phyloP scores from a whole-genome alignment of 2,113 vertebrate species.

The Procapra przewalskii region DNA sequence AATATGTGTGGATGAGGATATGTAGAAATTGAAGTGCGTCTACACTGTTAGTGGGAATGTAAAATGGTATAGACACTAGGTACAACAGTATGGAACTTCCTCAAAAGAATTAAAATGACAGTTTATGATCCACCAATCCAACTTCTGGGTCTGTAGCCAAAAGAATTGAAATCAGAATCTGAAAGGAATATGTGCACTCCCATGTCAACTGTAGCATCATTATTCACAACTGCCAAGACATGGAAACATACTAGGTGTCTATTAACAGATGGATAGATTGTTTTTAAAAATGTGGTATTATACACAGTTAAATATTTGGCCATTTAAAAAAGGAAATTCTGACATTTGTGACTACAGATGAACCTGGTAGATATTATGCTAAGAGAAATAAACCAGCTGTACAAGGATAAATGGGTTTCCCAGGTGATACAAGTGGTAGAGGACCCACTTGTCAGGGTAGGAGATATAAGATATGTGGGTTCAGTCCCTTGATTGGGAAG shows the following conservation, averaged over 20 bases:
- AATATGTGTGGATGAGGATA: neutral
- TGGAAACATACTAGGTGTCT: neutral
- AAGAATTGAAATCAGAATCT: neutral
- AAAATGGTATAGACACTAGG: neutral
- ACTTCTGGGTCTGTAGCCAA: neutral
- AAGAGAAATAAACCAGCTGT: neutral
- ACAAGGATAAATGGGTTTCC: neutral
- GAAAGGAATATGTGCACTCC: neutral
- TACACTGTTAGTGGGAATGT: neutral
- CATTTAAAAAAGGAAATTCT: neutral
- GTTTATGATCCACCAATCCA: neutral
- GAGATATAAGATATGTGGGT: neutral
- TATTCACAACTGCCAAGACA: neutral
- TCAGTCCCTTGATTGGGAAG: neutral
- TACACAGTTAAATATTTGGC: neutral
- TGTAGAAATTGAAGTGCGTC: neutral
- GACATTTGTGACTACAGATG: neutral
- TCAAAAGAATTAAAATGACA: neutral
- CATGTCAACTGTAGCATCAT: neutral
- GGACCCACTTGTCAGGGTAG: neutral
- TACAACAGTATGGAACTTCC: neutral
- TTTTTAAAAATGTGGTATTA: neutral
- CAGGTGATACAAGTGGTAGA: neutral
- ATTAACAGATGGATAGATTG: neutral
- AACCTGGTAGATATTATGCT: neutral